These are phyloP conservation scores for Urocyon cinereoargenteus DNA, from an alignment of 2,797 vertebrate species.

Conservation along the genomic window DNA sequence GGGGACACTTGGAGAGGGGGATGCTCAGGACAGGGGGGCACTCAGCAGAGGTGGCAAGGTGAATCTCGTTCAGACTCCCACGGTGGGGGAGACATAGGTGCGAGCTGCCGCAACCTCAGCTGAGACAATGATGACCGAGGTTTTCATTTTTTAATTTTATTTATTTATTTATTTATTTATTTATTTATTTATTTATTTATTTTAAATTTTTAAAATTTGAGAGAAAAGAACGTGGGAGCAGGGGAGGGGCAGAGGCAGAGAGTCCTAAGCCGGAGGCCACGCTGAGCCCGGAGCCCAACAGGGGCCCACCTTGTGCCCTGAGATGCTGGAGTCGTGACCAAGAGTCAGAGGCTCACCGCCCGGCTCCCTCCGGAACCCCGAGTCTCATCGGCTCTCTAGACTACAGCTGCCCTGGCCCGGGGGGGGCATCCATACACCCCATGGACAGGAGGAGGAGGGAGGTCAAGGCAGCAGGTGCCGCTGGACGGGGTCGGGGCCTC, in stretches of 20 bases:
- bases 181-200: not conserved
- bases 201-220: not conserved
- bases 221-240: not conserved
- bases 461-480: not conserved
- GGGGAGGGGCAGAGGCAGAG: not conserved
- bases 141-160: not conserved
- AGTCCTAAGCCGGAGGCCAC: not conserved
- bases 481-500: not conserved
- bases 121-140: not conserved
- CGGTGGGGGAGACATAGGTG: not conserved
- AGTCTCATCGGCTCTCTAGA: not conserved
- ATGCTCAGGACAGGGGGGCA: too few species aligned
- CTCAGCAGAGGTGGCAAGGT: too few species aligned
- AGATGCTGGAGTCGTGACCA: not conserved
- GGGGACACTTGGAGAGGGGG: too few species aligned
- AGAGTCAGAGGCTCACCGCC: not conserved
- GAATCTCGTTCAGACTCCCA: not conserved
- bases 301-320: not conserved
- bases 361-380: not conserved
- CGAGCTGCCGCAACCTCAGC: not conserved
- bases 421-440: fast-evolving
- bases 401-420: too few species aligned
- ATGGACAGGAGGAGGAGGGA: not conserved
- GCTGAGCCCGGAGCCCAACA: not conserved
- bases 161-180: not conserved